Evolutionary conservation across 1,140 invertebrate genomes (phyloP), one percentile per base, ranked within the genome.

Genomic region (Diachasmimorpha longicaudata): DNA sequence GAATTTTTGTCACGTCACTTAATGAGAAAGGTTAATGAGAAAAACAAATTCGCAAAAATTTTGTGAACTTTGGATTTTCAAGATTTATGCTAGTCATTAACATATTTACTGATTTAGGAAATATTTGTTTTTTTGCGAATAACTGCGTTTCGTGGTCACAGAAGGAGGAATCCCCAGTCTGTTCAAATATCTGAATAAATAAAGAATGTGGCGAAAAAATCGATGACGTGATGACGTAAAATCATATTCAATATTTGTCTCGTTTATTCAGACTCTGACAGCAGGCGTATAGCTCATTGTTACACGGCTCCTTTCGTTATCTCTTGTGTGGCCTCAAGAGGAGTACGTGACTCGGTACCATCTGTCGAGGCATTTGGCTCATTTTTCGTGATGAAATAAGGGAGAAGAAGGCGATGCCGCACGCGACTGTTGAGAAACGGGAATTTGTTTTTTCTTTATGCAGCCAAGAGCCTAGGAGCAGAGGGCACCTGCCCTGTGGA

Each of bases 291-390:
- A 25, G 23, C 48, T 25, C 58, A 63, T 63, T 63, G 58, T 63
- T 31, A 63, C 10, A 25, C 21, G 10, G 19, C 23, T 31, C 23
- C 58, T 25, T 63, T 23, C 58, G 58, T 63, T 63, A 63, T 63
- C 58, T 16, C 52, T 63, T 31, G 58, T 63, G 58, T 63, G 58
- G 58, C 58, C 58, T 63, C 23, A 63, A 63, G 58, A 63, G 58
- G 58, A 63, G 58, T 63, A 63, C 58, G 58, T 63, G 58, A 63
- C 58, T 63, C 58, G 23, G 14, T 63, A 63, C 6, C 58, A 63
- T 63, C 58, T 63, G 58, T 63, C 58, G 58, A 19, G 23, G 9
- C 58, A 11, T 25, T 63, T 14, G 19, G 58, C 58, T 63, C 58
- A 25, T 63, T 63, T 10, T 31, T 25, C 21, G 19, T 25, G 58